Conservation (phyloP, 2,888 invertebrate species). For the Spicauda simplicius region DNA sequence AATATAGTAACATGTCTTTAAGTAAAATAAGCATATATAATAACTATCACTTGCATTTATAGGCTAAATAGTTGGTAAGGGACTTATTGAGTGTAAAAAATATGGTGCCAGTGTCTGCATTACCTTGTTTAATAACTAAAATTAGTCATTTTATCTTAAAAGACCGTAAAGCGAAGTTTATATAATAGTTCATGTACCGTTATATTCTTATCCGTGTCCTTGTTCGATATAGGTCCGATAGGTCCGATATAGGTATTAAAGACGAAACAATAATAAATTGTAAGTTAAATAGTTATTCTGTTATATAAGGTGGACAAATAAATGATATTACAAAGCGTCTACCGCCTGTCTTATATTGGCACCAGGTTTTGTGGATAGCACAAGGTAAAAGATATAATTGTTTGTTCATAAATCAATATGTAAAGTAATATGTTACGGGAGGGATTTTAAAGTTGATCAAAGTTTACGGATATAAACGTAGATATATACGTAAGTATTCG, state of each 20-base stretch:
- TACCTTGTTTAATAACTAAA: slow-evolving; percentile 14
- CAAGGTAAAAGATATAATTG: no score
- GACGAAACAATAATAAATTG: neutral
- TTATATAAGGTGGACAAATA: neutral
- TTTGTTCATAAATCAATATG: no score
- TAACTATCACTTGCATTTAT: slow-evolving; percentile 38
- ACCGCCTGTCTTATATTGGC: no score
- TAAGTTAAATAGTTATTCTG: neutral
- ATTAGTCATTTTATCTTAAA: slow-evolving; percentile 5
- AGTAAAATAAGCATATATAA: slow-evolving; percentile 20
- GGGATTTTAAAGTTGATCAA: no score
- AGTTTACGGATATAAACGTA: no score
- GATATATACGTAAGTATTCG: no score
- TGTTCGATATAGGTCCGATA: neutral
- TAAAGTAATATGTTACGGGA: no score
- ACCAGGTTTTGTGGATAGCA: no score
- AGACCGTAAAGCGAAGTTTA: neutral
- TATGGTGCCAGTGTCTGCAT: slow-evolving; percentile 30
- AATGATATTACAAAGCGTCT: no score
- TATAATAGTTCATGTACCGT: neutral
- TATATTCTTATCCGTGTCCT: neutral
- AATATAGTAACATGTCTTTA: slow-evolving; percentile 14
- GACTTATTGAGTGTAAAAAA: slow-evolving; percentile 23
- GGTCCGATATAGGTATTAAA: no score
- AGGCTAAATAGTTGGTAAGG: slow-evolving; percentile 34